Percentiles rank a stretch among this genome's conserved stretches.
phyloP scores from a whole-genome alignment of 1,140 invertebrate species.

The Protaetia brevitarsis region DNA sequence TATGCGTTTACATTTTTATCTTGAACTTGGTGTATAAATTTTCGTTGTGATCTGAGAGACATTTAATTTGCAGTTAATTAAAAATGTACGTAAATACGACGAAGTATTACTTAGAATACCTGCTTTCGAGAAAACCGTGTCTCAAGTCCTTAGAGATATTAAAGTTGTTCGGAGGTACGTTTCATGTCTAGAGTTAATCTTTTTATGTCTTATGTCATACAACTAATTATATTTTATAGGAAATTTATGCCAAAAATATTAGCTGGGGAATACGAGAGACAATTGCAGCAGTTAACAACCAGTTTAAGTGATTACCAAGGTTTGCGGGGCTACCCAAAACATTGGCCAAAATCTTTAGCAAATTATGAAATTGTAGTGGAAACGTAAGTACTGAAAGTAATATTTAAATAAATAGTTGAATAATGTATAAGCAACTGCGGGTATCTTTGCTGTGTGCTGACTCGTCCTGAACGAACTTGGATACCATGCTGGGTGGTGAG shows the following conservation, averaged over 20 bases:
- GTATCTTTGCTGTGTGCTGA: no score
- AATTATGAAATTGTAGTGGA: constrained; percentile 87
- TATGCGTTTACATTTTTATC: neutral
- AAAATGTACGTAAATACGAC: constrained; percentile 76
- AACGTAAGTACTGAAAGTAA: constrained; percentile 60
- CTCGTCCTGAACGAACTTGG: no score
- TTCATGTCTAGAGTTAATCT: neutral
- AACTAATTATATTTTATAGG: constrained; percentile 46
- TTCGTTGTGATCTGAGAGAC: no score
- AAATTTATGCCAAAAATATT: constrained; percentile 88
- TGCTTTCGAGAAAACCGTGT: constrained; percentile 78
- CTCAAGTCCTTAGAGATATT: constrained; percentile 75
- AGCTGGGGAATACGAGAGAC: constrained; percentile 76
- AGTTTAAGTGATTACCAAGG: constrained; percentile 77
- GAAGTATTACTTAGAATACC: constrained; percentile 70
- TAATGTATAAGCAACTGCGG: neutral
- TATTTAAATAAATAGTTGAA: neutral
- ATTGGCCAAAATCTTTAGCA: constrained; percentile 67
- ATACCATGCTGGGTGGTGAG: no score
- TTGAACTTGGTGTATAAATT: neutral
- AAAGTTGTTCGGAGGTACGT: constrained; percentile 74
- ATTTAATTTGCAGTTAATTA: constrained; percentile 74
- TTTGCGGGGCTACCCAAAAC: constrained; percentile 62
- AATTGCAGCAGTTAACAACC: constrained; percentile 77
- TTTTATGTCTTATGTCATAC: constrained; percentile 16